Conservation (phyloP, 1,140 invertebrate species). For the Panagrolaimus sp. region DNA sequence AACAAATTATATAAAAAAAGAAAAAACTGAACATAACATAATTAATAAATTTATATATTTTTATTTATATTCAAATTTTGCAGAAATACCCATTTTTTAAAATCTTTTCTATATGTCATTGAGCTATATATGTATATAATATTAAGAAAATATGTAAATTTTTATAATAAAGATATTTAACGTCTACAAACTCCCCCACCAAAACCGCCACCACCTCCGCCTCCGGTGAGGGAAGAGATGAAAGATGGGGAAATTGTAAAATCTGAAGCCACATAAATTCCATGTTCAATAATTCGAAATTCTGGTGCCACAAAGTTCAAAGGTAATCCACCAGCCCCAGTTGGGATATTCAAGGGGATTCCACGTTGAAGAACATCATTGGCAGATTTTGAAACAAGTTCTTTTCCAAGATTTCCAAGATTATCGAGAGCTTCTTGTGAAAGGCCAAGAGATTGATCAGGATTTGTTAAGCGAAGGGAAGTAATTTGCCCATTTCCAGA, state of each 20-base stretch:
- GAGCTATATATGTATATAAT: too few relatives aligned
- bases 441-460: constrained; percentile 46
- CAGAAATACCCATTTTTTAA: too few relatives aligned
- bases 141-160: too few relatives aligned
- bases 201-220: constrained; percentile 25
- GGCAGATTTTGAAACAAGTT: constrained; percentile 51
- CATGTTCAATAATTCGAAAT: constrained; percentile 54
- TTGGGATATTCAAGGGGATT: constrained; percentile 44
- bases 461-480: constrained; percentile 46
- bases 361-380: constrained; percentile 52
- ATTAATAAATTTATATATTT: too few relatives aligned
- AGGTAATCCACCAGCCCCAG: constrained; percentile 45
- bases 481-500: constrained; percentile 47
- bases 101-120: too few relatives aligned
- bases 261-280: constrained; percentile 48
- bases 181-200: background rate
- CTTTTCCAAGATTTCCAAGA: constrained; percentile 56
- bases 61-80: too few relatives aligned
- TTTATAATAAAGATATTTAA: background rate
- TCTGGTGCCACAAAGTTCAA: constrained; percentile 50
- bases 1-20: too few relatives aligned
- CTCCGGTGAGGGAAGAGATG: constrained; percentile 20
- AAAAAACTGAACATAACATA: too few relatives aligned
- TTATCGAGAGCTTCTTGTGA: constrained; percentile 59
- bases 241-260: constrained; percentile 47